A percentile compares a stretch with the other conserved stretches of the same genome.
Evolutionary conservation across 1,140 invertebrate genomes (phyloP).

Genomic region (Heliconius nattereri): DNA sequence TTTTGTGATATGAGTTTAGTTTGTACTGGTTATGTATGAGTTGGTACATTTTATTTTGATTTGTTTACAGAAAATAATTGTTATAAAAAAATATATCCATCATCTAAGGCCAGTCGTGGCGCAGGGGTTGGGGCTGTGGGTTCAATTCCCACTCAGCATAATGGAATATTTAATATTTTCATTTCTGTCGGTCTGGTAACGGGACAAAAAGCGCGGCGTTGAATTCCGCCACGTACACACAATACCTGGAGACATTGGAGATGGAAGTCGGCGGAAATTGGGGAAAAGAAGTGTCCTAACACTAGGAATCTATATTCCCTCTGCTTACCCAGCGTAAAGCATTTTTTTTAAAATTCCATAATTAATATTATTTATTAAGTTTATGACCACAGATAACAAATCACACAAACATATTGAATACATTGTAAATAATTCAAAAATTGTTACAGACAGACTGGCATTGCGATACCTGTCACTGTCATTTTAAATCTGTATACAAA

Average conservation of each 20-base stretch:
- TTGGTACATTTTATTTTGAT: neutral
- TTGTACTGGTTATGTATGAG: constrained; percentile 24
- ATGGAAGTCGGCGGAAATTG: neutral
- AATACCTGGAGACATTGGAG: too few relatives aligned
- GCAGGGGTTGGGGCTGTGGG: too few relatives aligned
- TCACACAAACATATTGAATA: neutral
- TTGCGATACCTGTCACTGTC: constrained; percentile 35
- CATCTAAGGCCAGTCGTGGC: too few relatives aligned
- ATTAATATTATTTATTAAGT: neutral
- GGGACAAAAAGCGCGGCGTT: neutral
- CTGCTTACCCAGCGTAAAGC: neutral
- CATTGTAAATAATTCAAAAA: neutral
- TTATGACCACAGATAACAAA: neutral
- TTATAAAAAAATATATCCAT: neutral
- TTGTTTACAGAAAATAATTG: neutral
- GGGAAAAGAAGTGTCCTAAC: neutral
- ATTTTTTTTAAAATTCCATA: too few relatives aligned
- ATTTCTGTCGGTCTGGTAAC: neutral
- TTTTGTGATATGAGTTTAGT: neutral
- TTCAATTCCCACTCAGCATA: too few relatives aligned
- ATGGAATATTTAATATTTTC: too few relatives aligned
- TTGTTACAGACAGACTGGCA: constrained; percentile 19
- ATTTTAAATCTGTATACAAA: constrained; percentile 36
- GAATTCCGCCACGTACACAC: neutral
- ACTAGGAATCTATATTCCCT: neutral